Conservation (phyloP, 2,797 vertebrate genomes). For the Ctenopoma kingsleyae region DNA sequence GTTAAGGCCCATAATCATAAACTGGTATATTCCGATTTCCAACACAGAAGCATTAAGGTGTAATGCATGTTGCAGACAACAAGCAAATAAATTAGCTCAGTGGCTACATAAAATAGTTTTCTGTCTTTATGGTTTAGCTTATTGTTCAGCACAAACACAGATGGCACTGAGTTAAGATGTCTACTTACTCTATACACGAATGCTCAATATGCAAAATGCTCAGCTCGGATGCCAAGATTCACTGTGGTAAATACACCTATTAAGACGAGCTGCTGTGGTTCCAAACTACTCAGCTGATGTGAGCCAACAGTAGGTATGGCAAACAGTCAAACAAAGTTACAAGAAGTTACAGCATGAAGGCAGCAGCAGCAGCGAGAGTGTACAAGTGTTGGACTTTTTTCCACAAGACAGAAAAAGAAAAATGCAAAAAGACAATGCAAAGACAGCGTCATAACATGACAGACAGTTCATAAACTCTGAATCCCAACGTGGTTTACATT, state of each 20-base stretch:
- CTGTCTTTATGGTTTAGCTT: background rate
- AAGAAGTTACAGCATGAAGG: background rate
- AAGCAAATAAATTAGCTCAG: background rate
- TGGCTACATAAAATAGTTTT: background rate
- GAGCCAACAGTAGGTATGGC: slow-evolving; percentile 2
- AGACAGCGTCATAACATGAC: no score
- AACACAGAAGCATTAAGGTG: background rate
- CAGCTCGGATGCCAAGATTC: background rate
- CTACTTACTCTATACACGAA: background rate
- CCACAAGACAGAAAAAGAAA: no score
- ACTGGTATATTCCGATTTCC: background rate
- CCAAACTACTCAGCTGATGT: slow-evolving; percentile 1
- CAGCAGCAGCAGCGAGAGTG: background rate
- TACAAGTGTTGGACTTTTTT: background rate
- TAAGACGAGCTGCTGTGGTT: background rate
- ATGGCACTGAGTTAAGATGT: background rate
- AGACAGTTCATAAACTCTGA: no score
- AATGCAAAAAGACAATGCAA: no score
- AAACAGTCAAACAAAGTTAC: background rate
- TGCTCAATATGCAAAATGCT: slow-evolving; percentile 3
- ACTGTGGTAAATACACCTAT: background rate
- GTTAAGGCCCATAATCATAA: background rate
- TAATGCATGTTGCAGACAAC: background rate
- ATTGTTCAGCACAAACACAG: background rate
- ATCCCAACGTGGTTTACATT: no score